Evolutionary conservation across 2,113 vertebrate genomes (phyloP), one percentile per base, ranked within the genome.

Genomic region (Apaloderma vittatum): DNA sequence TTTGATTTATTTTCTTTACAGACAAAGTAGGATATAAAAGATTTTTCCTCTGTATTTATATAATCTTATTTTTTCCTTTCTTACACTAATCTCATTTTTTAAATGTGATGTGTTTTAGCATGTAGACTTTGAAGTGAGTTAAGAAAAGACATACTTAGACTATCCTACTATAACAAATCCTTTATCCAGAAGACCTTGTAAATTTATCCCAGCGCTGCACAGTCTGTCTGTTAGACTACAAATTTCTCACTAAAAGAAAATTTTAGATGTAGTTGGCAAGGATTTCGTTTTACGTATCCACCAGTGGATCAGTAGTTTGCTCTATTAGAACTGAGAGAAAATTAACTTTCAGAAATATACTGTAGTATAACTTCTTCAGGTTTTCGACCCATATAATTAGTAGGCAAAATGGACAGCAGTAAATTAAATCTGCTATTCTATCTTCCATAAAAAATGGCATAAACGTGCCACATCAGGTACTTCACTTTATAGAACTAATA

Each of bases 1-100:
- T 97, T 95, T 94, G 32, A 67, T 88, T 95, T 96, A 46, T n/a
- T 92, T 95, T 67, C 74, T 90, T 95, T 80, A 65, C 36, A 71
- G 82, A 85, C 21, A 54, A 77, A 90, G 10, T 68, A 29, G 24
- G 20, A 12, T 91, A 52, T 61, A 45, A 84, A 90, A n/a, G 20
- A 74, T 77, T 94, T 96, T 90, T 85, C 9, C 86, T 77, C 58
- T 49, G 8, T 83, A 14, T 77, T 92, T 94, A 85, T 89, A 48
- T 88, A 80, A 73, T 74, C 68, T 94, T 48, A 30, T 77, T 91
- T 75, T 75, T 89, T 71, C 8, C 36, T 67, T 62, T 37, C 6
- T 82, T 97, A 72, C 57, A 57, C 54, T 92, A 82, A 55, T 51
- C 65, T 57, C 5, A 54, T 74, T 93, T 82, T 82, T 62, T 70